These are phyloP conservation scores for Machaerirhynchus nigripectus DNA, from an alignment of 2,113 vertebrate genomes.

Conservation along the genomic window DNA sequence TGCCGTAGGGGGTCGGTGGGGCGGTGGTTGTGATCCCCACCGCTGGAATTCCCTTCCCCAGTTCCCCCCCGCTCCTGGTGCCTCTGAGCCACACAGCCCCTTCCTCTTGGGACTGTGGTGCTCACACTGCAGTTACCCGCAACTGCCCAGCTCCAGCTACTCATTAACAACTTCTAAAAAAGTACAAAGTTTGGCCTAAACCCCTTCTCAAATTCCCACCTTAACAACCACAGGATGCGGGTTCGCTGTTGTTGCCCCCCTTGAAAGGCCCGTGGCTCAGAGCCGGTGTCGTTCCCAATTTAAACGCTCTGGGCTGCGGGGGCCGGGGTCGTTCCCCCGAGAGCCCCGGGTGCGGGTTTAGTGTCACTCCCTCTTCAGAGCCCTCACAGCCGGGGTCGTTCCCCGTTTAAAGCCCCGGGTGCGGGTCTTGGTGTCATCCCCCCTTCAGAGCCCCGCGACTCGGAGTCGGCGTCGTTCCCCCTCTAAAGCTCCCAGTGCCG, in stretches of 20 bases:
- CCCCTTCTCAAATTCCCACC: neutral
- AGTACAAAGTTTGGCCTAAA: accelerated
- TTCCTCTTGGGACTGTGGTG: accelerated
- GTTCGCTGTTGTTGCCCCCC: too few species aligned
- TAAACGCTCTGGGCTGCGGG: too few species aligned
- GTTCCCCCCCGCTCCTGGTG: neutral
- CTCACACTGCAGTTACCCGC: accelerated
- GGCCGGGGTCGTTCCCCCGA: neutral
- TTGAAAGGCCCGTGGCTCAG: neutral
- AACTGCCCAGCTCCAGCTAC: accelerated
- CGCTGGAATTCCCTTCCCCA: neutral
- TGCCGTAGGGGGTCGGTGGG: accelerated
- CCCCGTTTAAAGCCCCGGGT: neutral
- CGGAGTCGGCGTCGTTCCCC: too few species aligned
- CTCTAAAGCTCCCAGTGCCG: too few species aligned
- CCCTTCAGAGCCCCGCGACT: neutral
- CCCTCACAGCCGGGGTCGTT: neutral
- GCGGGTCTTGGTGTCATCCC: neutral
- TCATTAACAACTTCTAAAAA: accelerated
- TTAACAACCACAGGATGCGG: accelerated
- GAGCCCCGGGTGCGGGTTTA: neutral
- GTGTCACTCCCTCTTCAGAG: neutral
- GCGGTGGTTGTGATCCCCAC: accelerated
- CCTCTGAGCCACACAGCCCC: too few species aligned
- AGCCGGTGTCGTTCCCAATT: neutral